phyloP scores from a whole-genome alignment of 1,140 invertebrate genomes.

The Drosophila paulistorum region DNA sequence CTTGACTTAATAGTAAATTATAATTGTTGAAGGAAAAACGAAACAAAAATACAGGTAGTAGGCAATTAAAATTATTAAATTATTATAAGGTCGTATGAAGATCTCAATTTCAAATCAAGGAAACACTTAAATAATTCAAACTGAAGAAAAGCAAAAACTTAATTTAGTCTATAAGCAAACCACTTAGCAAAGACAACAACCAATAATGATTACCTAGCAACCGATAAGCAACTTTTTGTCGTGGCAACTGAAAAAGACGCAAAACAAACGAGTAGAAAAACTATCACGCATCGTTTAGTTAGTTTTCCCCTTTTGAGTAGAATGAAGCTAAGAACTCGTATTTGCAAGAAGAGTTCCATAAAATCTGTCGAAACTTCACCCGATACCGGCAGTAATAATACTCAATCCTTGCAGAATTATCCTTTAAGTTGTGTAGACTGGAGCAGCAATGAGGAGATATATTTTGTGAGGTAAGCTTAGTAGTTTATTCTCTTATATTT shows the following conservation, averaged over 20 bases:
- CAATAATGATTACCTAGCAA: neutral
- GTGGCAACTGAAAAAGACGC: conserved; percentile 8
- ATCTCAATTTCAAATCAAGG: neutral
- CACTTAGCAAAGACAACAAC: conserved; percentile 7
- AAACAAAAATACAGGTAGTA: conserved; percentile 26
- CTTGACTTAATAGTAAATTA: conserved; percentile 47
- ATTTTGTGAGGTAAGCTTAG: conserved; percentile 89
- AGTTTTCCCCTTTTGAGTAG: conserved; percentile 14
- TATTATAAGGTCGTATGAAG: conserved; percentile 4
- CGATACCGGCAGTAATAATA: conserved; percentile 85
- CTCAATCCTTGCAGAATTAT: conserved; percentile 85
- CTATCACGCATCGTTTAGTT: too few species aligned
- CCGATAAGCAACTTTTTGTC: neutral
- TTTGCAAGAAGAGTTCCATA: conserved; percentile 65
- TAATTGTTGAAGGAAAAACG: conserved; percentile 50
- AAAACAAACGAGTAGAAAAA: conserved; percentile 27
- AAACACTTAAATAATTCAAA: conserved; percentile 1
- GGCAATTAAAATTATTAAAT: conserved; percentile 52
- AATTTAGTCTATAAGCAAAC: neutral
- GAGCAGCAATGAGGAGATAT: conserved; percentile 96
- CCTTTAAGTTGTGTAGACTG: conserved; percentile 94
- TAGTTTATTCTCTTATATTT: neutral
- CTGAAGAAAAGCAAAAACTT: neutral
- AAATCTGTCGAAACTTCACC: conserved; percentile 36
- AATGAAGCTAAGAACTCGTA: conserved; percentile 74